Percentiles rank a stretch among this genome's conserved stretches.
Conservation (phyloP, 2,113 vertebrate genomes). For the Tympanuchus pallidicinctus region DNA sequence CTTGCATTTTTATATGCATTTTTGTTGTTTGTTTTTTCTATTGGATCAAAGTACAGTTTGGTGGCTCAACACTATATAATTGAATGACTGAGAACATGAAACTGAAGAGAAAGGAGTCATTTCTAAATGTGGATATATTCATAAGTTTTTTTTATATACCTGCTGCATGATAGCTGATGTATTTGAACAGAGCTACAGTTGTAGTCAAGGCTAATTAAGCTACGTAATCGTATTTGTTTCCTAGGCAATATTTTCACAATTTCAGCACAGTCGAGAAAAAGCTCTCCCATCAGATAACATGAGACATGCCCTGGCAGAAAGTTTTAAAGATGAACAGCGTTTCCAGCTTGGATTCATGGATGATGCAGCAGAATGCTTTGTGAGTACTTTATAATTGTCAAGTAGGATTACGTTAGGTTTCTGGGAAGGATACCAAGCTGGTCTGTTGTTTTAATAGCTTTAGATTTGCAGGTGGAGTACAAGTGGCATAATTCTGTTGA, state of each 20-base stretch:
- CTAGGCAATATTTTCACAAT: conserved; percentile 94
- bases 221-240: background rate
- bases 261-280: conserved; percentile 94
- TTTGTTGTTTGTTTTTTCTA: background rate
- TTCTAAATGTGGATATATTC: background rate
- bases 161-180: background rate
- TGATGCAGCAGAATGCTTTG: conserved; percentile 98
- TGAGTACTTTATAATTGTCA: conserved; percentile 74
- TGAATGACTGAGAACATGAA: background rate
- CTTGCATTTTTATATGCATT: background rate
- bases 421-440: background rate
- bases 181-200: background rate
- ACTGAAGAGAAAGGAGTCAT: background rate
- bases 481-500: background rate
- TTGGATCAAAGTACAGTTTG: background rate
- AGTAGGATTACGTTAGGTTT: fast-evolving
- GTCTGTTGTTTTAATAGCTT: background rate
- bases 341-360: conserved; percentile 99
- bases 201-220: background rate
- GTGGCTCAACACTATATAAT: background rate
- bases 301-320: conserved; percentile 93
- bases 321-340: conserved; percentile 96
- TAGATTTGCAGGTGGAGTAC: background rate
- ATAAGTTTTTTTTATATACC: background rate
- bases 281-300: conserved; percentile 95